Evolutionary conservation across 64 coral and sea anemone genomes (phyloP).

Genomic region (Pocillopora verrucosa): DNA sequence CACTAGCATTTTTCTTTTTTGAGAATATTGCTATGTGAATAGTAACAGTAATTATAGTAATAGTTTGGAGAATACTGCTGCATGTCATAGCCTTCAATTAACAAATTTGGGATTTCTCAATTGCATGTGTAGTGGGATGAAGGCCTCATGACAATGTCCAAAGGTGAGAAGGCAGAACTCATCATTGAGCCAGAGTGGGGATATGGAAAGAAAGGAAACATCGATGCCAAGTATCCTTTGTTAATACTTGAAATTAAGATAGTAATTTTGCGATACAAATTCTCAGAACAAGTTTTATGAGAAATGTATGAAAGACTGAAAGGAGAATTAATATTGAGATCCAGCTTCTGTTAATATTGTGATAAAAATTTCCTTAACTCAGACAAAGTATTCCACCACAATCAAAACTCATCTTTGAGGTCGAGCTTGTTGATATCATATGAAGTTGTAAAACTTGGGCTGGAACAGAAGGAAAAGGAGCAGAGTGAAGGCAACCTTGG

Average conservation of each 20-base stretch:
- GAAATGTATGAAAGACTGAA: too few relatives aligned
- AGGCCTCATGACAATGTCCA: conserved; percentile 84
- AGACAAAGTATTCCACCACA: conserved; percentile 53
- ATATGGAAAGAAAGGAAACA: conserved; percentile 89
- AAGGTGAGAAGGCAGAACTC: conserved; percentile 91
- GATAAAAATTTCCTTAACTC: conserved; percentile 15
- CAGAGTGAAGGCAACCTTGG: background rate
- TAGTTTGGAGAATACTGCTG: too few relatives aligned
- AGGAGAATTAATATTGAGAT: too few relatives aligned
- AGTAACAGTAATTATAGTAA: too few relatives aligned
- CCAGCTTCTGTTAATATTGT: too few relatives aligned
- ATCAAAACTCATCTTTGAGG: conserved; percentile 68
- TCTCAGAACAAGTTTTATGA: too few relatives aligned
- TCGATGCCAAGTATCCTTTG: conserved; percentile 88
- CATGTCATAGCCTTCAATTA: too few relatives aligned
- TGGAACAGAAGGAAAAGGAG: background rate
- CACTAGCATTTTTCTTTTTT: too few relatives aligned
- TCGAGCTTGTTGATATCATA: conserved; percentile 64
- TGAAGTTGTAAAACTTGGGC: background rate
- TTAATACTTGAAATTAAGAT: background rate
- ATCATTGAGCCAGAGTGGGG: conserved; percentile 91
- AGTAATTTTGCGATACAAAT: background rate
- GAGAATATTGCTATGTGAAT: too few relatives aligned
- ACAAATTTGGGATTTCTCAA: background rate
- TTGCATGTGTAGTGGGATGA: conserved; percentile 84